Evolutionary conservation across 1,140 invertebrate genomes (phyloP).

Genomic region (Hypothenemus hampei): DNA sequence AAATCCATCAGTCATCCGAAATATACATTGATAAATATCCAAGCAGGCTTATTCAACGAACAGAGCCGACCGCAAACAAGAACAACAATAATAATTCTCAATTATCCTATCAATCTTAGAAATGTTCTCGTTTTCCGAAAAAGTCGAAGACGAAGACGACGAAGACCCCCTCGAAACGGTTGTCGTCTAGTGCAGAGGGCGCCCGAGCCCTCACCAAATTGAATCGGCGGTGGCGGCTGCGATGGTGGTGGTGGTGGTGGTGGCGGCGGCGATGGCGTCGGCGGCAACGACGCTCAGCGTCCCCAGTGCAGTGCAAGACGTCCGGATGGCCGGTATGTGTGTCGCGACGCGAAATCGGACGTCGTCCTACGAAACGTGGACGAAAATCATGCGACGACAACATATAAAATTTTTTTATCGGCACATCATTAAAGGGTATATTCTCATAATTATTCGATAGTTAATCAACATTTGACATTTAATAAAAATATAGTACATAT

Average conservation of each 20-base stretch:
- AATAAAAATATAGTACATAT: no score
- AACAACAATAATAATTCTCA: no score
- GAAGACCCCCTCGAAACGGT: constrained; percentile 19
- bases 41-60: no score
- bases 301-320: constrained; percentile 41
- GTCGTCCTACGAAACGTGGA: constrained; percentile 36
- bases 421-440: constrained; percentile 9
- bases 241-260: constrained; percentile 4
- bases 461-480: no score
- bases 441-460: neutral
- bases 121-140: neutral
- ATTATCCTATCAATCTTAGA: constrained; percentile 11
- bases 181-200: constrained; percentile 16
- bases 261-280: constrained; percentile 4
- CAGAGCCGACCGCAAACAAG: no score
- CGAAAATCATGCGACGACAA: constrained; percentile 26
- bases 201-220: constrained; percentile 25
- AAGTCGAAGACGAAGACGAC: no score
- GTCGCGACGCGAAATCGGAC: constrained; percentile 30
- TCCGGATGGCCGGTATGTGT: constrained; percentile 38
- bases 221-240: constrained; percentile 15
- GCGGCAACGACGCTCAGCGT: constrained; percentile 14
- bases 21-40: no score
- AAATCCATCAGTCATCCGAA: no score
- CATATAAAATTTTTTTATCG: constrained; percentile 17